A percentile compares a stretch with the other conserved stretches of the same genome.
phyloP scores from a whole-genome alignment of 2,113 vertebrate species.

The Nyctibius bracteatus region DNA sequence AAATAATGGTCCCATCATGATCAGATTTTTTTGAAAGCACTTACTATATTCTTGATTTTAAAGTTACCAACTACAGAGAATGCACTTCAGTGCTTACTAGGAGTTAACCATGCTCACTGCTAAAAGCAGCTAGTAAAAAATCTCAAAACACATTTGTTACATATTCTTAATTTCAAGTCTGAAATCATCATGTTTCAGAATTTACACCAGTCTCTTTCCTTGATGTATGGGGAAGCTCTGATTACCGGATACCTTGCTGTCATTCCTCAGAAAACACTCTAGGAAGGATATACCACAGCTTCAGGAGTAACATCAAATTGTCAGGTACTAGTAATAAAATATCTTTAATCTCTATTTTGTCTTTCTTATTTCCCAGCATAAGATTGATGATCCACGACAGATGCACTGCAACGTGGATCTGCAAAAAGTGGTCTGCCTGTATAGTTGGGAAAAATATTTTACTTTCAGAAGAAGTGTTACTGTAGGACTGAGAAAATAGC shows the following conservation, averaged over 20 bases:
- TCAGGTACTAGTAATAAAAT: not conserved
- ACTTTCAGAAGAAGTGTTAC: not conserved
- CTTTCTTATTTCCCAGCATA: not conserved
- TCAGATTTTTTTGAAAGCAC: not conserved
- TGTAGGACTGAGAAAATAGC: not conserved
- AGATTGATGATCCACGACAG: not conserved
- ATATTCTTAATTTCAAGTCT: not conserved
- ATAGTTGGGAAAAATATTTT: not conserved
- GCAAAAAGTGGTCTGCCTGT: not conserved
- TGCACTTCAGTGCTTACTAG: not conserved
- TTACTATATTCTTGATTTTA: not conserved
- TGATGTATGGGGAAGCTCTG: not conserved
- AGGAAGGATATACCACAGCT: not conserved
- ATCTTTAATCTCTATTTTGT: not conserved
- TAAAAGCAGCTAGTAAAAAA: not conserved
- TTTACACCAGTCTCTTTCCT: not conserved
- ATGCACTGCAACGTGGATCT: not conserved
- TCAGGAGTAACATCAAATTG: not conserved
- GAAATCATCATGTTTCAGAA: not conserved
- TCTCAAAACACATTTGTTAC: not conserved
- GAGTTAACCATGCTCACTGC: not conserved
- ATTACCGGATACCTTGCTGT: not conserved
- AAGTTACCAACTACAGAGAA: not conserved
- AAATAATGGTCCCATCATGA: not conserved
- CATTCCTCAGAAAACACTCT: not conserved